Base-by-base conservation (phyloP, 64 coral and sea anemone species). In the Stichodactyla helianthus region DNA sequence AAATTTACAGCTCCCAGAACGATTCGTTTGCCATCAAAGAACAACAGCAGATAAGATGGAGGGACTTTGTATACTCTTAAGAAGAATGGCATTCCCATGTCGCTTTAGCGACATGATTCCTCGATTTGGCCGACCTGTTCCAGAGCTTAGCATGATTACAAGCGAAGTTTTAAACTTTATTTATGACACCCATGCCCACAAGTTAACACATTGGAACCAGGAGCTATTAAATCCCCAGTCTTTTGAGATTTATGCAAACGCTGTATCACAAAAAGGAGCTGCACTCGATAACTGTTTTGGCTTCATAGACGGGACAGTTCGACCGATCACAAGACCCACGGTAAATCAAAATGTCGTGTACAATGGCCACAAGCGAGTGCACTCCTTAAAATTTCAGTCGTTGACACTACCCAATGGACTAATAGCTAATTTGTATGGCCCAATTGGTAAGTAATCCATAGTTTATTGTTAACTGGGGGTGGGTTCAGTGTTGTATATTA, bases 321-420 rank as follows among this genome's bases (percentile, higher is more conserved):
- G 55, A 0, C 87, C 77, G 11, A 82, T 89, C 5, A 28, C 52
- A 19, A 52, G 76, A 59, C 74, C 87, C 19, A 15, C 1, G 8
- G 3, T 17, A 60, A 79, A 89, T 25, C 87, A 89, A 54, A 26
- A 65, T 18, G 14, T 57, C 53, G 77, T 89, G 11, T 89, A 89
- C 50, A 89, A 89, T 15, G 87, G 87, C 6, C 87, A 89, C 77
- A 89, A 89, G 53, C 6, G 87, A 1, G 87, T 89, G 9, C 84
- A 86, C 7, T 55, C 84, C 0, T 52, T 86, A 16, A 86, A 86
- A 6, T 86, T 12, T 4, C 56, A 59, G 56, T 59, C 56, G 6
- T 1, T 59, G 56, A 59, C 56, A 59, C 56, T 59, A 59, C 56
- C 56, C 56, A 59, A 59, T 59, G 56, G 56, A 59, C 4, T 59